These are phyloP conservation scores for Hippocampus zosterae DNA, from an alignment of 2,113 vertebrate species.

Conservation along the genomic window DNA sequence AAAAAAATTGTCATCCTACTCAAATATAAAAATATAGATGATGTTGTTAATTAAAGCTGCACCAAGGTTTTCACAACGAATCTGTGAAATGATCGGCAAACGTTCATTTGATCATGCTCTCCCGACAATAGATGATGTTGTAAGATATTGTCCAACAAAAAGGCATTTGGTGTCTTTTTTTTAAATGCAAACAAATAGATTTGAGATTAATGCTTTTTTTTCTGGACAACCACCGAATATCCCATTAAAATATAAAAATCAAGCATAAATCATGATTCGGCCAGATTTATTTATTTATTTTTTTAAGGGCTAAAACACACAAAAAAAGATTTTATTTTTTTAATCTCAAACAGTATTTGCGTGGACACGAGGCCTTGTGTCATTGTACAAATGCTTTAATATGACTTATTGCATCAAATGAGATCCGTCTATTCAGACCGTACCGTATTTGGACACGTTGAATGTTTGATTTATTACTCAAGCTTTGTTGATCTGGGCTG, in stretches of 20 bases:
- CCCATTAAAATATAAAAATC: neutral
- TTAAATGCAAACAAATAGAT: too few relatives aligned
- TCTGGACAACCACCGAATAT: neutral
- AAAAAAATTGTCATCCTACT: neutral
- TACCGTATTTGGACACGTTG: constrained; percentile 10
- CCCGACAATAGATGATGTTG: too few relatives aligned
- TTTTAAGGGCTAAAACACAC: neutral
- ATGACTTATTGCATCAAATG: constrained; percentile 1
- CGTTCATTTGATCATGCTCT: too few relatives aligned
- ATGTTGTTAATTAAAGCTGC: neutral
- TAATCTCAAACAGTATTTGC: neutral
- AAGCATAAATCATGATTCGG: neutral
- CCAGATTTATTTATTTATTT: too few relatives aligned
- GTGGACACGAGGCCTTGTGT: neutral
- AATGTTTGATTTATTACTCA: constrained; percentile 18
- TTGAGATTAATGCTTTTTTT: too few relatives aligned
- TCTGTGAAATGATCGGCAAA: too few relatives aligned
- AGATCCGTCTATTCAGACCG: neutral
- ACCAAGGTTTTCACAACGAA: neutral
- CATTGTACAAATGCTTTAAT: neutral
- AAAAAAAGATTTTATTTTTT: neutral
- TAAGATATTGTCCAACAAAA: too few relatives aligned
- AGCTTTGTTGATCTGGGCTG: constrained; percentile 55
- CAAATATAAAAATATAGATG: neutral
- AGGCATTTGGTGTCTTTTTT: too few relatives aligned